A percentile compares a stretch with the other conserved stretches of the same genome.
phyloP scores from a whole-genome alignment of 2,888 invertebrate species.

The Pemphredon lugubris region DNA sequence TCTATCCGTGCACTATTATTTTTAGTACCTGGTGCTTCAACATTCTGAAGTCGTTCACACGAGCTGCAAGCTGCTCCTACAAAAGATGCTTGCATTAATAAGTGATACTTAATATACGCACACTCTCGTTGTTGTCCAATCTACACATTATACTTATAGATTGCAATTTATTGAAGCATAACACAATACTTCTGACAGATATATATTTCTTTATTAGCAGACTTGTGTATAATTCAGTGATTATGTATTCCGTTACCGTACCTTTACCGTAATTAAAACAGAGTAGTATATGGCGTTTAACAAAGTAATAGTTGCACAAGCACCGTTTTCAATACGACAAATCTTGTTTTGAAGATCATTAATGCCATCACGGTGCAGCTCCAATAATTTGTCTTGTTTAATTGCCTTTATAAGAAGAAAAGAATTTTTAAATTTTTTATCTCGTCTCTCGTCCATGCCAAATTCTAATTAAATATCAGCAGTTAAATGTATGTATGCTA shows the following conservation, averaged over 20 bases:
- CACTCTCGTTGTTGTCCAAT: no score
- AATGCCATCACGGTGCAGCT: constrained; percentile 74
- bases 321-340: constrained; percentile 61
- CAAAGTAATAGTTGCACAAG: constrained; percentile 59
- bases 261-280: constrained; percentile 73
- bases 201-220: background rate
- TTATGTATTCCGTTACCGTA: constrained; percentile 41
- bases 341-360: constrained; percentile 69
- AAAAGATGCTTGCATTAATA: constrained; percentile 29
- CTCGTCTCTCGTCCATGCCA: no score
- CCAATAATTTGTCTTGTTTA: constrained; percentile 72
- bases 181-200: no score
- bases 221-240: background rate
- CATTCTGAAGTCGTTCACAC: constrained; percentile 51
- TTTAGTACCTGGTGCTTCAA: constrained; percentile 67
- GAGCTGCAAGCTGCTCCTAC: constrained; percentile 49
- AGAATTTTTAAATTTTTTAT: constrained; percentile 18
- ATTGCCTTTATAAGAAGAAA: constrained; percentile 68
- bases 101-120: background rate
- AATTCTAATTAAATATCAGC: no score
- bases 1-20: background rate
- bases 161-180: no score
- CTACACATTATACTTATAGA: no score
- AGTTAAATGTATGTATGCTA: no score
- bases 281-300: constrained; percentile 72